Base-by-base conservation (phyloP, 2,888 invertebrate genomes). In the Caenorhabditis wallacei region DNA sequence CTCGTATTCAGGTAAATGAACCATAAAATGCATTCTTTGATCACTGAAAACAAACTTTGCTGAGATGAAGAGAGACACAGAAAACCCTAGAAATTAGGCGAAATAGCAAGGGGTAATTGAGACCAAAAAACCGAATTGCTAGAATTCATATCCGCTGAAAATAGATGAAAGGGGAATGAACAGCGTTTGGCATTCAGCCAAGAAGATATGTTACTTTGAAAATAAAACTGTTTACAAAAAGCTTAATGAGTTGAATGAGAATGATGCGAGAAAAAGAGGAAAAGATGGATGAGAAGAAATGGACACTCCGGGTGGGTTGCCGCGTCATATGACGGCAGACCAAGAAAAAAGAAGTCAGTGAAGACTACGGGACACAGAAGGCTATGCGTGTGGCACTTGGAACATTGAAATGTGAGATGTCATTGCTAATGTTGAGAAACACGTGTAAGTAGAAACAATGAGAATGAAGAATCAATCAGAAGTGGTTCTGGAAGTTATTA, bases 281-380 rank as follows among this genome's bases (percentile, higher is more conserved):
- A 54, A 46, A 48, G 61, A 68, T 43, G 59, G 40, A 59, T 53
- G 59, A 61, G 59, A 72, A 20, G 53, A 48, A 69, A 76, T 59
- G 51, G 64, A 74, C 56, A 54, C 71, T 57, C 35, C 51, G 20
- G 51, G 63, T 24, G 20, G 51, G 63, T 24, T 54, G 30, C 22
- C 74, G 56, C 75, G 68, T 75, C 75, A 75, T 68, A 75, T 75
- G 75, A 75, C 75, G 75, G 68, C 37, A 66, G 66, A 57, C 57
- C 75, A 64, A 66, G 68, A 61, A 76, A 76, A 59, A 40, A 48
- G 53, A 53, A 53, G 64, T 51, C 20, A 61, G 18, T 61, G 68
- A 40, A 26, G 51, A 20, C 16, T 53, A 57, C 59, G 66, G 66
- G 75, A 66, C 75, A 26, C 75, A 75, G 75, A 75, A 66, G 75